Conservation (phyloP, 2,113 vertebrate species). For the Oryzias javanicus region DNA sequence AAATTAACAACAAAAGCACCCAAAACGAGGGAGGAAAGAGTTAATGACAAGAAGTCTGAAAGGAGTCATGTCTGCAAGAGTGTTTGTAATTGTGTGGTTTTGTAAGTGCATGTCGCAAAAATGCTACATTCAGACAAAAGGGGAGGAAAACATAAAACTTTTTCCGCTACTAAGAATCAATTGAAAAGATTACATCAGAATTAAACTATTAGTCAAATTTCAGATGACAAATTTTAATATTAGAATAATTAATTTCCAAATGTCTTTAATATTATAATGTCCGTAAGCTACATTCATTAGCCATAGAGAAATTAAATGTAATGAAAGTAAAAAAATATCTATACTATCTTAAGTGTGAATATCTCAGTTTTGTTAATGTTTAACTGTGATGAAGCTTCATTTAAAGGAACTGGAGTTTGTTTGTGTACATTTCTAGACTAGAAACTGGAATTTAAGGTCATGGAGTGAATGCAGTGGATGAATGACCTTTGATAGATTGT, state of each 20-base stretch:
- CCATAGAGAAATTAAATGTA: not conserved
- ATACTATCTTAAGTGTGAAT: not conserved
- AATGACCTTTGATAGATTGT: not conserved
- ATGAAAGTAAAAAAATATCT: not conserved
- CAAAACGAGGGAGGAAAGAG: slow-evolving; percentile 30
- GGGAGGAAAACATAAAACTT: too few relatives aligned
- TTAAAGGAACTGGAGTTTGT: not conserved
- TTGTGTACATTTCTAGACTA: not conserved
- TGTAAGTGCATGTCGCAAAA: slow-evolving; percentile 23
- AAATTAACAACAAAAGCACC: slow-evolving; percentile 19
- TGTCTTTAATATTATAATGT: too few relatives aligned
- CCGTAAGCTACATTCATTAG: too few relatives aligned
- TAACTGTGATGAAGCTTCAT: too few relatives aligned
- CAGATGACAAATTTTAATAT: too few relatives aligned
- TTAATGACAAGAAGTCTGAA: slow-evolving; percentile 33
- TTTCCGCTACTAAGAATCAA: too few relatives aligned
- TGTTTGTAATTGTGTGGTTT: slow-evolving; percentile 32
- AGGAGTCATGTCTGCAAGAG: slow-evolving; percentile 11
- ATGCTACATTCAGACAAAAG: slow-evolving; percentile 3
- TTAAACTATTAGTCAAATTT: too few relatives aligned
- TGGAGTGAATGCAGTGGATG: not conserved
- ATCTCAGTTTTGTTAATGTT: not conserved
- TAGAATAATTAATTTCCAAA: too few relatives aligned
- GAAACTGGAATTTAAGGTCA: not conserved
- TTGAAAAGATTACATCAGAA: too few relatives aligned